Evolutionary conservation across 2,888 invertebrate genomes (phyloP).

Genomic region (Pherbina coryleti): DNA sequence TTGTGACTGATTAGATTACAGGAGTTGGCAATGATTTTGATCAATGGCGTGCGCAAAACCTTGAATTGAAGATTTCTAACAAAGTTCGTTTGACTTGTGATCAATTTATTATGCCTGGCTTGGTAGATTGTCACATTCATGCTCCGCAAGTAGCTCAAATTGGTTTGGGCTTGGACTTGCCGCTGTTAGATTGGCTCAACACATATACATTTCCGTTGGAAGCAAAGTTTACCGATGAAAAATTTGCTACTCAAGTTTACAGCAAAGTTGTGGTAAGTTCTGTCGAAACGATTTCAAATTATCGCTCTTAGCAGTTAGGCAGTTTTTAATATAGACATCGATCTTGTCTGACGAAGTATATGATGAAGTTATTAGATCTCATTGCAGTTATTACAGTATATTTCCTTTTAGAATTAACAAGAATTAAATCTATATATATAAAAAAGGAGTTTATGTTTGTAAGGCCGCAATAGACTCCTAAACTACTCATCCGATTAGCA

Average conservation of each 20-base stretch:
- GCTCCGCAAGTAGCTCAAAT: constrained; percentile 90
- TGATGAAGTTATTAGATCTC: too few species aligned
- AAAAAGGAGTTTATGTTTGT: too few species aligned
- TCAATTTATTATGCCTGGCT: constrained; percentile 87
- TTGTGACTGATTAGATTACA: constrained; percentile 64
- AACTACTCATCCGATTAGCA: too few species aligned
- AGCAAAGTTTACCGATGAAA: constrained; percentile 76
- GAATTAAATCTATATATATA: too few species aligned
- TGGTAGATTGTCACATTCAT: constrained; percentile 91
- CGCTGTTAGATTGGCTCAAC: constrained; percentile 86
- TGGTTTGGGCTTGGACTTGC: constrained; percentile 84
- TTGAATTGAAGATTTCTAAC: constrained; percentile 40
- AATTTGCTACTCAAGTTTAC: constrained; percentile 80
- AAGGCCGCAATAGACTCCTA: too few species aligned
- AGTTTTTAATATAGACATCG: background rate
- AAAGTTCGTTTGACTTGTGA: constrained; percentile 60
- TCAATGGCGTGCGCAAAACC: constrained; percentile 52
- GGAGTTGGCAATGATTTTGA: constrained; percentile 64
- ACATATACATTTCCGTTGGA: constrained; percentile 90
- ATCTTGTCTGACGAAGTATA: background rate
- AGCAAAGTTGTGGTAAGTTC: constrained; percentile 82
- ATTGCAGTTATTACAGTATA: too few species aligned
- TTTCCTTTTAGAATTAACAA: too few species aligned
- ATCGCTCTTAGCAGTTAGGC: background rate
- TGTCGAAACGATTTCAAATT: background rate